Evolutionary conservation across 2,113 vertebrate species (phyloP).

Genomic region (Rallus limicola): DNA sequence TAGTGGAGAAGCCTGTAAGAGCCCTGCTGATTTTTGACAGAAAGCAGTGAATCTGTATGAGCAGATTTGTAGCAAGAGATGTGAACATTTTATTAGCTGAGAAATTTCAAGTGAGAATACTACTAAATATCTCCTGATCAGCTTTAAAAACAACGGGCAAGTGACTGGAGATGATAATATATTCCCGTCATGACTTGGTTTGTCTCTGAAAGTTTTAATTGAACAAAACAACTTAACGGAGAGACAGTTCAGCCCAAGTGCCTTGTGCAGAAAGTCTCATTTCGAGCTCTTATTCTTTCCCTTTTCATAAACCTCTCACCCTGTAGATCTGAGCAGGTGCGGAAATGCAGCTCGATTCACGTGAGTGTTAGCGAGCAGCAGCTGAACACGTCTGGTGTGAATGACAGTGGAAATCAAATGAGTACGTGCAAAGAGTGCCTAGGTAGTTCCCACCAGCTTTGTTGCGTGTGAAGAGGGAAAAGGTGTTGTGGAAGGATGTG

Average conservation of each 20-base stretch:
- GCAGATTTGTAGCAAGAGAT: neutral
- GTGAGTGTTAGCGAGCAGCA: neutral
- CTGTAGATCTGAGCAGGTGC: neutral
- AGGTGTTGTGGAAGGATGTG: neutral
- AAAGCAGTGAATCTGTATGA: neutral
- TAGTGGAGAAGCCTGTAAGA: neutral
- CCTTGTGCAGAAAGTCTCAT: neutral
- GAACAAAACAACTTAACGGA: neutral
- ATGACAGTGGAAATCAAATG: neutral
- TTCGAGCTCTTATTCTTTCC: neutral
- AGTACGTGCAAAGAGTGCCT: fast-evolving
- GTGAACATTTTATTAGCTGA: neutral
- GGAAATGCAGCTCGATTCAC: neutral
- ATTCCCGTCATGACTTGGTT: neutral
- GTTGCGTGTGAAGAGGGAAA: neutral
- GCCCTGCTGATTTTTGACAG: neutral
- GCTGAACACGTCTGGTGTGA: fast-evolving
- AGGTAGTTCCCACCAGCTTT: neutral
- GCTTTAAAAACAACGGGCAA: neutral
- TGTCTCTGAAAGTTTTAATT: neutral
- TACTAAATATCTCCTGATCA: neutral
- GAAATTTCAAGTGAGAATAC: neutral
- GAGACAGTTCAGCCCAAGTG: neutral
- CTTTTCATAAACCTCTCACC: neutral
- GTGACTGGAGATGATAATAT: neutral